A percentile compares a stretch with the other conserved stretches of the same genome.
phyloP scores from a whole-genome alignment of 1,140 invertebrate species.

The Matsumurasca onukii region DNA sequence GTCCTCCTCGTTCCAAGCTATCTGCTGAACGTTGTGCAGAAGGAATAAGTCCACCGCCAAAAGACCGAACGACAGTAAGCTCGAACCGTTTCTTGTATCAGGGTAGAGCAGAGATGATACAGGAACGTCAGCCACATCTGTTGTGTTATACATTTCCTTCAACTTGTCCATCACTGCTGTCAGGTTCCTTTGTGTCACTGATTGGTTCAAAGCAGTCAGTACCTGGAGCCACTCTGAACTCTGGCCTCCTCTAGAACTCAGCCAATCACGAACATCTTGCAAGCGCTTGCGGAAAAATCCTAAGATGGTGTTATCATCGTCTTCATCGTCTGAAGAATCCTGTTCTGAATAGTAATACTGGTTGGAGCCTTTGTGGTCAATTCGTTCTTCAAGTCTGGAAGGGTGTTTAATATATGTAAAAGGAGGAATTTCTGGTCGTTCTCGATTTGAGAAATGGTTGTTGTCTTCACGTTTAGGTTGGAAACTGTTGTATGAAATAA shows the following conservation, averaged over 20 bases:
- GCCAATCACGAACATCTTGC: conserved; percentile 54
- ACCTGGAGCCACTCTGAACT: conserved; percentile 41
- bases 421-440: conserved; percentile 11
- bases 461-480: neutral
- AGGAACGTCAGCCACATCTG: conserved; percentile 38
- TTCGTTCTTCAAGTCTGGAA: conserved; percentile 13
- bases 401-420: conserved; percentile 23
- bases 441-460: neutral
- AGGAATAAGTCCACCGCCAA: conserved; percentile 59
- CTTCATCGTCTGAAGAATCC: conserved; percentile 7
- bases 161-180: conserved; percentile 51
- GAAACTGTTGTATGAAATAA: neutral
- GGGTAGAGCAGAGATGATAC: conserved; percentile 47
- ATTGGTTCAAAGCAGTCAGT: conserved; percentile 48
- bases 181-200: conserved; percentile 51
- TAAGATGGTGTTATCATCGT: conserved; percentile 34
- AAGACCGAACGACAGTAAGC: conserved; percentile 57
- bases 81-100: conserved; percentile 42
- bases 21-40: conserved; percentile 58
- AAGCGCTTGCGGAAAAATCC: conserved; percentile 48
- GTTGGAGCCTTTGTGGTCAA: conserved; percentile 4
- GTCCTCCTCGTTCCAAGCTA: conserved; percentile 55
- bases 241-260: conserved; percentile 45
- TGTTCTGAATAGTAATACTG: neutral
- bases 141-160: conserved; percentile 52